Percentiles rank a stretch among this genome's conserved stretches.
Evolutionary conservation across 2,888 invertebrate species (phyloP).

Genomic region (Nomada flava): DNA sequence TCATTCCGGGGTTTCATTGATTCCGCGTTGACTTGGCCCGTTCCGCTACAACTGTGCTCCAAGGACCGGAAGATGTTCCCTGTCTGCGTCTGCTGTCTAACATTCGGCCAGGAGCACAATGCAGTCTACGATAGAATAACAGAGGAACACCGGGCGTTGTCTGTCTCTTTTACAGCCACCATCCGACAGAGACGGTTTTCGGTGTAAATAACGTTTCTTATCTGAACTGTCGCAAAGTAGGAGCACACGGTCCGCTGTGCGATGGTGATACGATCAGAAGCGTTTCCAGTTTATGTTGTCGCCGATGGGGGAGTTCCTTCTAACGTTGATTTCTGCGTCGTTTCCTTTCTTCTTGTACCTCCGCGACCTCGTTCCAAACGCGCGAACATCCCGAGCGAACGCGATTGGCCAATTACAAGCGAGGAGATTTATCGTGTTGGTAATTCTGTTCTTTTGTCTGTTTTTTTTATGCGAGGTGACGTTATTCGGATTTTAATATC

Average conservation of each 20-base stretch:
- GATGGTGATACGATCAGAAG: conserved; percentile 49
- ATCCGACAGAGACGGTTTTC: conserved; percentile 43
- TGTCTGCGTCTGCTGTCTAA: conserved; percentile 28
- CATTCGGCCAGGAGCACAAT: conserved; percentile 58
- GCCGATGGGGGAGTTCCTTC: conserved; percentile 41
- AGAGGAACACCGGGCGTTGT: conserved; percentile 25
- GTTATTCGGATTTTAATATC: neutral
- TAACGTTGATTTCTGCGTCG: conserved; percentile 41
- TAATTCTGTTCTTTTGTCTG: neutral
- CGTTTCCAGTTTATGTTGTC: conserved; percentile 41
- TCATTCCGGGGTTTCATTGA: conserved; percentile 78
- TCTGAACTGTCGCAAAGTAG: conserved; percentile 60
- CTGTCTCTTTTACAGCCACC: conserved; percentile 50
- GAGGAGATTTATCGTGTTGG: neutral
- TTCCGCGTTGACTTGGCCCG: conserved; percentile 63
- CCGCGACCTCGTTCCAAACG: neutral
- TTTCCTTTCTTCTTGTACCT: neutral
- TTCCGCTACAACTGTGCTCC: conserved; percentile 29
- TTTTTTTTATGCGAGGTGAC: neutral
- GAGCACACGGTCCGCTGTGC: conserved; percentile 45
- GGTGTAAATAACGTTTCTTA: conserved; percentile 63
- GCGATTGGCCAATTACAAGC: neutral
- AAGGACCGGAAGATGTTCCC: conserved; percentile 14
- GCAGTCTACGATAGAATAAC: conserved; percentile 41
- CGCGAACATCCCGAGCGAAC: neutral